Evolutionary conservation across 2,888 invertebrate species (phyloP).

Genomic region (Theristus sp.): DNA sequence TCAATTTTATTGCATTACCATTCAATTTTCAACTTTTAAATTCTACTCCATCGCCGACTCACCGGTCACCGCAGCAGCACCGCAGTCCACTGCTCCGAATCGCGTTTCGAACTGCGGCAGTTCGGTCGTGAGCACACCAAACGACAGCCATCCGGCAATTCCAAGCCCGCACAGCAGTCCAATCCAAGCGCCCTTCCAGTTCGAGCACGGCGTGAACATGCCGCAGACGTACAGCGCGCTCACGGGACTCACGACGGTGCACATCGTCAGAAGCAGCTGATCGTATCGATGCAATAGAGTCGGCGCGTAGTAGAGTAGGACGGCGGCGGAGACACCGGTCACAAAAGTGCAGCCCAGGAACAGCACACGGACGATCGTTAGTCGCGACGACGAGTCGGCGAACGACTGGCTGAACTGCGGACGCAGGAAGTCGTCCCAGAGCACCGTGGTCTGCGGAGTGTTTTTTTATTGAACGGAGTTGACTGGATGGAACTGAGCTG

Average conservation of each 20-base stretch:
- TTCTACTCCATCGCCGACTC: too few species aligned
- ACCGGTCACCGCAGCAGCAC: too few species aligned
- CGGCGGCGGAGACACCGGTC: not conserved
- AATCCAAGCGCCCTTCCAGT: not conserved
- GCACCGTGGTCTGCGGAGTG: not conserved
- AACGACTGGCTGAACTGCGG: not conserved
- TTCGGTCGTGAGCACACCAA: too few species aligned
- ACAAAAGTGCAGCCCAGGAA: not conserved
- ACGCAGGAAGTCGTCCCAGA: not conserved
- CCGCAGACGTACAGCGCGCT: not conserved
- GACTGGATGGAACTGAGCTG: too few species aligned
- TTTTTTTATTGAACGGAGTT: too few species aligned
- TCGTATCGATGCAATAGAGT: not conserved
- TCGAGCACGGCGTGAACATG: not conserved
- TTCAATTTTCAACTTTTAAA: too few species aligned
- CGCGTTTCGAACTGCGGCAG: too few species aligned
- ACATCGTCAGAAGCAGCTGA: not conserved
- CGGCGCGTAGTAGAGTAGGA: not conserved
- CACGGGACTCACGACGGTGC: not conserved
- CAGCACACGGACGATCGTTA: not conserved
- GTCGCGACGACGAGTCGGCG: too few species aligned
- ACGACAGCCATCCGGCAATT: not conserved
- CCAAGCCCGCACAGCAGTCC: not conserved
- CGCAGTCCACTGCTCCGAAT: too few species aligned
- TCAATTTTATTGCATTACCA: too few species aligned